These are phyloP conservation scores for Falco rusticolus DNA, from an alignment of 2,797 vertebrate genomes.

Conservation along the genomic window DNA sequence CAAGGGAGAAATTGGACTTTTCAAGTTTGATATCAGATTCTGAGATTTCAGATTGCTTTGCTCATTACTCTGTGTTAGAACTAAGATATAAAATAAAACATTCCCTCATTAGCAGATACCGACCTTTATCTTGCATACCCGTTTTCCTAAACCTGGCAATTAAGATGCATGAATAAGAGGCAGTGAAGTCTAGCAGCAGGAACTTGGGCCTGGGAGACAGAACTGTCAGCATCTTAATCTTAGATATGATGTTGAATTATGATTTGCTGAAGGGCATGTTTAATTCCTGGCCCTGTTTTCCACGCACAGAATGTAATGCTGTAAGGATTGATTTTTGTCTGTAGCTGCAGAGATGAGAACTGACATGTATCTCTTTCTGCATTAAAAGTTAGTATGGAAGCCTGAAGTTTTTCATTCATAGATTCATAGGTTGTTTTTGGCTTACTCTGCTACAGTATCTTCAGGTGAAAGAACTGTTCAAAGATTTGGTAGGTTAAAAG, in stretches of 20 bases:
- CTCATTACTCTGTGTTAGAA: neutral
- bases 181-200: neutral
- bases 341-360: neutral
- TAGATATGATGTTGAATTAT: slow-evolving; percentile 15
- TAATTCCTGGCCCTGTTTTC: slow-evolving; percentile 24
- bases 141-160: neutral
- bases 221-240: slow-evolving; percentile 46
- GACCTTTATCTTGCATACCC: neutral
- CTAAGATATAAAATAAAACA: neutral
- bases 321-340: slow-evolving; percentile 4
- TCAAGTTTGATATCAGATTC: neutral
- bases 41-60: neutral
- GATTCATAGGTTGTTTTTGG: neutral
- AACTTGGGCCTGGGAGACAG: slow-evolving; percentile 20
- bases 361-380: neutral
- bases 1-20: neutral
- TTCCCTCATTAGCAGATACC: slow-evolving; percentile 6
- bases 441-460: neutral
- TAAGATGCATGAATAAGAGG: neutral
- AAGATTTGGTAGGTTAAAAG: neutral
- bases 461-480: neutral
- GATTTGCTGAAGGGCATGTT: slow-evolving; percentile 40
- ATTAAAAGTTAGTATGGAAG: neutral
- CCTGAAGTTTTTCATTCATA: neutral
- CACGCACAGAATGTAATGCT: neutral